Conservation (phyloP, 2,888 invertebrate species). For the Stomorhina lunata region DNA sequence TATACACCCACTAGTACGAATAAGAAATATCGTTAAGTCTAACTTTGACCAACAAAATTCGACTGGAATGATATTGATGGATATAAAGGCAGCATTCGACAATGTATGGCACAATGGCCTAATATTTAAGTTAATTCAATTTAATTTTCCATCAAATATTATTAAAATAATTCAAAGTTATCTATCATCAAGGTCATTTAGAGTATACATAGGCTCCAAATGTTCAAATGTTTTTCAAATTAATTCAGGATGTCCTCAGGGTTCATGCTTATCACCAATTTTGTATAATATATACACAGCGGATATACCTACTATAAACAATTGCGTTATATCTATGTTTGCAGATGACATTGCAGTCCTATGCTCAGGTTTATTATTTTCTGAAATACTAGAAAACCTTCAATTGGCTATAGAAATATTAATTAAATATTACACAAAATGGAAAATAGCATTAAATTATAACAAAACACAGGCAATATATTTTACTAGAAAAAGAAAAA, state of each 20-base stretch:
- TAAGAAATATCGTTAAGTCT: constrained; percentile 67
- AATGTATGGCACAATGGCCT: constrained; percentile 70
- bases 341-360: not conserved
- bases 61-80: constrained; percentile 70
- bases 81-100: constrained; percentile 74
- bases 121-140: not conserved
- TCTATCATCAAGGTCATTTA: not conserved
- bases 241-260: not conserved
- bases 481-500: not conserved
- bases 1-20: not conserved
- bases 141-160: not conserved
- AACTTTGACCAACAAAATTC: constrained; percentile 67
- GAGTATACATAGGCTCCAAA: not conserved
- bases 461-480: not conserved
- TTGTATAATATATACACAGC: not conserved
- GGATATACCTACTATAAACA: too few species aligned
- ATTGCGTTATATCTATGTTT: not conserved
- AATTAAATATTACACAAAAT: not conserved
- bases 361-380: not conserved
- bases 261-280: not conserved
- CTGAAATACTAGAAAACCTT: not conserved
- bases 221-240: too few species aligned
- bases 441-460: not conserved
- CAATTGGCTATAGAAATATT: not conserved
- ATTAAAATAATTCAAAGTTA: not conserved